A percentile compares a stretch with the other conserved stretches of the same genome.
phyloP scores from a whole-genome alignment of 2,888 invertebrate genomes.

The Pristionchus japonicus region DNA sequence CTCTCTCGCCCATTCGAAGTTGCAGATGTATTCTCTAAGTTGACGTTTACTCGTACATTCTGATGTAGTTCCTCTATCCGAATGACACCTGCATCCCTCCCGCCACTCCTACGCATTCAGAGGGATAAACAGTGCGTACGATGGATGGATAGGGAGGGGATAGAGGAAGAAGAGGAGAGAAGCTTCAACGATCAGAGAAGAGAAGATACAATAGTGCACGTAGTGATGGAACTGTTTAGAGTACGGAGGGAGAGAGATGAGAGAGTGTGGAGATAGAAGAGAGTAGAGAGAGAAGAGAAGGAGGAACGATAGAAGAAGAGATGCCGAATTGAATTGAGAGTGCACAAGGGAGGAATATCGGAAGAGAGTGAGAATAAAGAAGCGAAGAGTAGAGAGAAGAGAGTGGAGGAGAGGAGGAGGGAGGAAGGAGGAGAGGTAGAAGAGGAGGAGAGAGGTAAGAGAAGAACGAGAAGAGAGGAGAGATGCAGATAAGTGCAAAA shows the following conservation, averaged over 20 bases:
- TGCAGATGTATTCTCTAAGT: background rate
- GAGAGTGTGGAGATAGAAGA: too few relatives aligned
- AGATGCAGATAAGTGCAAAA: background rate
- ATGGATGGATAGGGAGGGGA: background rate
- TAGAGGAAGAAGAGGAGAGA: background rate
- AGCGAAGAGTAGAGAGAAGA: background rate
- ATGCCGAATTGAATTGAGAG: background rate
- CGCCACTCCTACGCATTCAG: background rate
- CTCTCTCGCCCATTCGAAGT: background rate
- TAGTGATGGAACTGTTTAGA: background rate
- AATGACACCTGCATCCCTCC: background rate
- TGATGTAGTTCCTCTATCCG: background rate
- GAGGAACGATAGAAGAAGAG: background rate
- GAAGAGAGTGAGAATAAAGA: background rate
- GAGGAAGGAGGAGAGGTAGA: background rate
- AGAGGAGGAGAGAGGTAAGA: background rate
- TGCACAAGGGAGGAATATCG: slow-evolving; percentile 12
- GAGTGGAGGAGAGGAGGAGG: background rate
- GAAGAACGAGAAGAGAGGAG: background rate
- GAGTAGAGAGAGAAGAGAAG: too few relatives aligned
- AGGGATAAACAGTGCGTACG: background rate
- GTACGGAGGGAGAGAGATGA: background rate
- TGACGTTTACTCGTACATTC: background rate
- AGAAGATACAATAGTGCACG: background rate
- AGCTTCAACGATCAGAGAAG: background rate